Evolutionary conservation across 2,113 vertebrate genomes (phyloP).

Genomic region (Leucoraja erinaceus): DNA sequence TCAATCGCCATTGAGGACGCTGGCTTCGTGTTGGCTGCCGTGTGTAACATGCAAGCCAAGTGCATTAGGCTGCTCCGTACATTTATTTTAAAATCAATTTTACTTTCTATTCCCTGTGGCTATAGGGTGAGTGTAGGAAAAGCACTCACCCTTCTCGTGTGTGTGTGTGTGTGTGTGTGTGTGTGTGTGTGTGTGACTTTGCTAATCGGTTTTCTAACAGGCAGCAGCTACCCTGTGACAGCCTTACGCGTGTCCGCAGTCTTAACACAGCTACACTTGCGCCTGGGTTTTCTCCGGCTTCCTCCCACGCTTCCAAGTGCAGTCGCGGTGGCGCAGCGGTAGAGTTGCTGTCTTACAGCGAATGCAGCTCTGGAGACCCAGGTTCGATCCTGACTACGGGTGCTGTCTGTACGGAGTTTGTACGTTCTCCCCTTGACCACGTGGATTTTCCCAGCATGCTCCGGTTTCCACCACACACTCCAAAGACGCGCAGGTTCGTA

Average conservation of each 20-base stretch:
- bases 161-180: slow-evolving; percentile 68
- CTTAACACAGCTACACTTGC: slow-evolving; percentile 47
- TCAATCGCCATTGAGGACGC: too few relatives aligned
- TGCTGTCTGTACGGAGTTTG: too few relatives aligned
- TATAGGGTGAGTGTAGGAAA: slow-evolving; percentile 57
- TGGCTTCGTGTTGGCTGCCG: not conserved
- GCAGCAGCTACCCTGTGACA: slow-evolving; percentile 50
- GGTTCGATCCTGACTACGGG: too few relatives aligned
- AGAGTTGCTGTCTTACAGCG: too few relatives aligned
- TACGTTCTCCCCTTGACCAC: too few relatives aligned
- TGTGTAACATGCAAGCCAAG: not conserved
- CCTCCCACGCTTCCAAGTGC: too few relatives aligned
- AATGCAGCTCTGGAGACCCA: too few relatives aligned
- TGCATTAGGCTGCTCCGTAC: slow-evolving; percentile 39
- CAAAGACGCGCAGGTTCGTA: too few relatives aligned
- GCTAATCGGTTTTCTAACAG: slow-evolving; percentile 51
- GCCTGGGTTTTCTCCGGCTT: too few relatives aligned
- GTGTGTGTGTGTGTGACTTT: slow-evolving; percentile 58
- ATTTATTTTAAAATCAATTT: slow-evolving; percentile 41
- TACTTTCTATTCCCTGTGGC: slow-evolving; percentile 52
- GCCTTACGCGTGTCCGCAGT: slow-evolving; percentile 53
- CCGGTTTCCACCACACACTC: too few relatives aligned
- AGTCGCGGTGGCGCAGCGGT: too few relatives aligned
- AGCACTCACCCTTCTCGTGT: slow-evolving; percentile 57
- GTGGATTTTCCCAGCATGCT: too few relatives aligned